Conservation (phyloP, 2,888 invertebrate genomes). For the Chalcosyrphus nemorum region DNA sequence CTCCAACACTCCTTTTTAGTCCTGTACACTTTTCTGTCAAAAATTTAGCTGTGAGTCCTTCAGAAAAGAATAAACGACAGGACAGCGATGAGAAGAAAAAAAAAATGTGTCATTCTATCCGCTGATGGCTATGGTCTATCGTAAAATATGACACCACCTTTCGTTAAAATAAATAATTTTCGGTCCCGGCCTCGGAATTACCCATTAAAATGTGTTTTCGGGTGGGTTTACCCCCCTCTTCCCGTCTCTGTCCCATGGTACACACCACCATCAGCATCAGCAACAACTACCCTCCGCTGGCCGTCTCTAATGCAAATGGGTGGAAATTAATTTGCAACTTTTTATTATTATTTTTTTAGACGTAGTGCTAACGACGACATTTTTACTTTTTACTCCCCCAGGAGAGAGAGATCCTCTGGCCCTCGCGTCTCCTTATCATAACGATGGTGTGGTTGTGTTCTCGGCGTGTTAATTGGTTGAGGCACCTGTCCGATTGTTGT, state of each 20-base stretch:
- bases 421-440: slow-evolving; percentile 35
- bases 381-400: slow-evolving; percentile 50
- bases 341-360: slow-evolving; percentile 44
- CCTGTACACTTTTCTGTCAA: slow-evolving; percentile 17
- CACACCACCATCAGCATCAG: slow-evolving; percentile 64
- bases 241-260: neutral
- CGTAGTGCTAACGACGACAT: slow-evolving; percentile 68
- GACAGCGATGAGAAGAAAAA: slow-evolving; percentile 1
- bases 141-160: slow-evolving; percentile 67
- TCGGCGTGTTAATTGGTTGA: slow-evolving; percentile 69
- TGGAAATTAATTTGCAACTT: slow-evolving; percentile 69
- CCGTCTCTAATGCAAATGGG: slow-evolving; percentile 65
- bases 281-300: slow-evolving; percentile 21
- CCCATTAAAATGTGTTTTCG: slow-evolving; percentile 67
- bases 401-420: slow-evolving; percentile 3
- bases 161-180: slow-evolving; percentile 66
- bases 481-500: slow-evolving; percentile 72
- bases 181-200: slow-evolving; percentile 50
- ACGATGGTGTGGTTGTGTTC: slow-evolving; percentile 44
- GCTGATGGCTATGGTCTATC: slow-evolving; percentile 46
- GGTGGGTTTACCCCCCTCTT: slow-evolving; percentile 31
- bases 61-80: neutral
- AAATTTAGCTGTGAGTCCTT: slow-evolving; percentile 17
- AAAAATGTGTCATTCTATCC: slow-evolving; percentile 49
- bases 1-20: neutral